Conservation (phyloP, 2,113 vertebrate genomes). For the Notechis scutatus region DNA sequence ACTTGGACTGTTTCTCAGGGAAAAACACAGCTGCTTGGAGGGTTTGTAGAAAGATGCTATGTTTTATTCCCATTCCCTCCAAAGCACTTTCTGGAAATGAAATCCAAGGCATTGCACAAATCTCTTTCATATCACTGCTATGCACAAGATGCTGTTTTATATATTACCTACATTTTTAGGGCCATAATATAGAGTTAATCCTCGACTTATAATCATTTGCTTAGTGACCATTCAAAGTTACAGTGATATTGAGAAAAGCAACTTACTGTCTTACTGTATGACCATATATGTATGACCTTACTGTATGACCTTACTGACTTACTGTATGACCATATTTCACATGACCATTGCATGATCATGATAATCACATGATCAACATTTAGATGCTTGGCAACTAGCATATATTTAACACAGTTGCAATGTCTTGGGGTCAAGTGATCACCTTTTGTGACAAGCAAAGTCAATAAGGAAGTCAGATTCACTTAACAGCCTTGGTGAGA, state of each 20-base stretch:
- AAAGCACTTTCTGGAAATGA: not conserved
- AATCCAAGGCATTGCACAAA: not conserved
- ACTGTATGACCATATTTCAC: not conserved
- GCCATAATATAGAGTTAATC: not conserved
- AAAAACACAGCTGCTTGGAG: not conserved
- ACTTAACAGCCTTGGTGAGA: too few relatives aligned
- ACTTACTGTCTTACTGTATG: not conserved
- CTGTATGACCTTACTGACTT: not conserved
- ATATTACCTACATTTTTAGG: not conserved
- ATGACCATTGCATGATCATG: not conserved
- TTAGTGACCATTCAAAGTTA: not conserved
- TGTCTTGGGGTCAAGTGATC: not conserved
- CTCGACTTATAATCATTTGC: not conserved
- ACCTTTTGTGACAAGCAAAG: not conserved
- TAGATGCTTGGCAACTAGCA: not conserved
- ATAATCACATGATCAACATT: not conserved
- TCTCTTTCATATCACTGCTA: not conserved
- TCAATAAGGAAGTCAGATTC: not conserved
- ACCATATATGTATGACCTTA: not conserved
- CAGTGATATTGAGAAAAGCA: not conserved
- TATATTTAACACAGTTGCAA: not conserved
- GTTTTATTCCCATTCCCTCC: not conserved
- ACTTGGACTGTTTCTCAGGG: not conserved
- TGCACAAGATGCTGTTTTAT: not conserved
- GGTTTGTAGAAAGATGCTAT: not conserved